Evolutionary conservation across 2,113 vertebrate genomes (phyloP), one percentile per base, ranked within the genome.

Genomic region (Neotoma lepida): DNA sequence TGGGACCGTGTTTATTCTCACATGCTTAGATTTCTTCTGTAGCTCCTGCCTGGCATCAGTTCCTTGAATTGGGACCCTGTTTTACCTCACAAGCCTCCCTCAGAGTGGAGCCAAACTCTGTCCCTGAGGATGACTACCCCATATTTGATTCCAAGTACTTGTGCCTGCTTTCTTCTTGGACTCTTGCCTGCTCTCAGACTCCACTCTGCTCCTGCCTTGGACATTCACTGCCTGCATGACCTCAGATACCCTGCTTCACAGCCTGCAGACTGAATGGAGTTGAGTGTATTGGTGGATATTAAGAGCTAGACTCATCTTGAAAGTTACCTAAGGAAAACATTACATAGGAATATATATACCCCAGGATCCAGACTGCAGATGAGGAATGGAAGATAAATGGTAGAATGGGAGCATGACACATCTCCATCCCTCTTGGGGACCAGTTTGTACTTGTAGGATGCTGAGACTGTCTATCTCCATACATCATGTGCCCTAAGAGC

Each of bases 41-140:
- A 64, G 73, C 91, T 33, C 61, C 61, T 64, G 14, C 33, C 35
- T n/a, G 30, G 64, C 70, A 85, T 89, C 24, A 33, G 1, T 35
- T 20, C 17, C 35, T 91, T 85, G 63, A 44, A 74, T 0, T 18
- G 3, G 20, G 68, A 35, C 44, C 71, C 61, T 78, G 56, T 92
- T 63, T 91, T 86, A 84, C 73, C 63, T 92, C 41, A 76, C 3
- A 89, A 61, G 51, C 73, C 87, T 95, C 88, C 73, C 88, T 66
- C 84, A 94, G 51, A 95, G 10, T 2, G 20, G n/a, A 90, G 74
- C 70, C 91, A 90, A 90, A 13, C 39, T 44, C 41, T 33, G 63
- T 56, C 30, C 26, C 12, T 41, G 4, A 2, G 70, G 56, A 64
- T 6, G 33, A 74, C 41, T 74, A 74, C 20, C 51, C 9, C n/a